Percentiles rank a stretch among this genome's conserved stretches.
Evolutionary conservation across 2,797 vertebrate genomes (phyloP).

Genomic region (Chloroceryle amazona): DNA sequence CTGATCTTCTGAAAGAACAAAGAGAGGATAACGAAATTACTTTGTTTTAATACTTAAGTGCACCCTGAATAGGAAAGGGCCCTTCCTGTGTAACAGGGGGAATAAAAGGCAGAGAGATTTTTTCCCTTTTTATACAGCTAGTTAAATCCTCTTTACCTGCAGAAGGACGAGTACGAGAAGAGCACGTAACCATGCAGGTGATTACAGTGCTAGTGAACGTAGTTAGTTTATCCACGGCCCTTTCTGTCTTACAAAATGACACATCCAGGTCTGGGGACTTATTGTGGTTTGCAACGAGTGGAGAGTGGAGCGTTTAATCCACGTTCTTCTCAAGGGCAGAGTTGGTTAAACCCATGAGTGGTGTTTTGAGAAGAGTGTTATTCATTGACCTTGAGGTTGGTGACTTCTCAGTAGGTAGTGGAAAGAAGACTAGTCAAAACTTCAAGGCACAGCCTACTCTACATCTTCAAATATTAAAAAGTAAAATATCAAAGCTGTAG

Average conservation of each 20-base stretch:
- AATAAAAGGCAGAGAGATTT: not conserved
- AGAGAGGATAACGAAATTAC: not conserved
- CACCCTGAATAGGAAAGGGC: not conserved
- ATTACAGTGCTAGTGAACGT: rapidly evolving
- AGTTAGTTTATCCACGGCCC: not conserved
- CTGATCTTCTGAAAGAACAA: not conserved
- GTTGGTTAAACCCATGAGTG: not conserved
- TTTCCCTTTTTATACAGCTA: not conserved
- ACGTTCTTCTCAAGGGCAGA: not conserved
- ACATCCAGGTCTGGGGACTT: not conserved
- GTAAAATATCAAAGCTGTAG: not conserved
- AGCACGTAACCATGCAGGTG: not conserved
- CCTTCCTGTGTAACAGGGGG: not conserved
- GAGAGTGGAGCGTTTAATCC: not conserved
- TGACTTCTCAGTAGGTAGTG: not conserved
- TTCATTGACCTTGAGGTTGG: not conserved
- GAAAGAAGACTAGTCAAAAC: not conserved
- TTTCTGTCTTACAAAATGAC: not conserved
- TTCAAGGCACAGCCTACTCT: not conserved
- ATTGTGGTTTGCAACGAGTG: rapidly evolving
- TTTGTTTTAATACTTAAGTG: not conserved
- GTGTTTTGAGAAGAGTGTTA: not conserved
- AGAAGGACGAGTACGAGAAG: not conserved
- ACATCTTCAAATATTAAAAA: not conserved
- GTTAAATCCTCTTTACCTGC: not conserved